Evolutionary conservation across 2,113 vertebrate genomes (phyloP).

Genomic region (Etia nguti): DNA sequence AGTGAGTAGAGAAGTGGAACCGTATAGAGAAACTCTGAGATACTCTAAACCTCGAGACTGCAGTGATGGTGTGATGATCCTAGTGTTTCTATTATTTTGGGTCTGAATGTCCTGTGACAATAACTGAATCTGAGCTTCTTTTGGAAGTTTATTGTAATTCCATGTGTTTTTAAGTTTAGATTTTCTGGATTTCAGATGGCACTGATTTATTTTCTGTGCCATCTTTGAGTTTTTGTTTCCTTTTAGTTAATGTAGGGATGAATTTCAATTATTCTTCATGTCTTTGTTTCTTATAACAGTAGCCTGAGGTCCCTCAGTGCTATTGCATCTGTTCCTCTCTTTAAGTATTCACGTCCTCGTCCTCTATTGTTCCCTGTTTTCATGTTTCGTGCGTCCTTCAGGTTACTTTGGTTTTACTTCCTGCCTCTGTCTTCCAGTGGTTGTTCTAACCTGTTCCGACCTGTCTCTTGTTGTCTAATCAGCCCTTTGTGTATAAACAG

Average conservation of each 20-base stretch:
- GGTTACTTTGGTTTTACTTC: background rate
- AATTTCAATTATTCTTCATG: background rate
- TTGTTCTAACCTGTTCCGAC: background rate
- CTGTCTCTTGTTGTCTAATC: background rate
- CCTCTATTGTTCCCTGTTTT: background rate
- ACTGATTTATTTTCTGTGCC: rapidly evolving
- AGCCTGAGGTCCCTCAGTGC: background rate
- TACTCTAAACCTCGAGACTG: background rate
- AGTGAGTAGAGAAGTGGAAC: background rate
- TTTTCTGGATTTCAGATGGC: background rate
- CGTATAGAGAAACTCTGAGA: background rate
- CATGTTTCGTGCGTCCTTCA: background rate
- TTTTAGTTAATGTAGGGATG: background rate
- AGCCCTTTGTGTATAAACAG: background rate
- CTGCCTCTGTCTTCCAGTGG: background rate
- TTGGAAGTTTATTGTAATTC: background rate
- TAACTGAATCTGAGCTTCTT: background rate
- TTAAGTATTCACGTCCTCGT: rapidly evolving
- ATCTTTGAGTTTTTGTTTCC: background rate
- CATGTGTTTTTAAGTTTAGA: background rate
- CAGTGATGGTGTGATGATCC: background rate
- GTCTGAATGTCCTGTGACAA: background rate
- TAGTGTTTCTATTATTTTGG: background rate
- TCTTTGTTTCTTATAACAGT: background rate
- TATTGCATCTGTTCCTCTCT: no score